phyloP scores from a whole-genome alignment of 2,888 invertebrate species.

The Nomada hirtipes region DNA sequence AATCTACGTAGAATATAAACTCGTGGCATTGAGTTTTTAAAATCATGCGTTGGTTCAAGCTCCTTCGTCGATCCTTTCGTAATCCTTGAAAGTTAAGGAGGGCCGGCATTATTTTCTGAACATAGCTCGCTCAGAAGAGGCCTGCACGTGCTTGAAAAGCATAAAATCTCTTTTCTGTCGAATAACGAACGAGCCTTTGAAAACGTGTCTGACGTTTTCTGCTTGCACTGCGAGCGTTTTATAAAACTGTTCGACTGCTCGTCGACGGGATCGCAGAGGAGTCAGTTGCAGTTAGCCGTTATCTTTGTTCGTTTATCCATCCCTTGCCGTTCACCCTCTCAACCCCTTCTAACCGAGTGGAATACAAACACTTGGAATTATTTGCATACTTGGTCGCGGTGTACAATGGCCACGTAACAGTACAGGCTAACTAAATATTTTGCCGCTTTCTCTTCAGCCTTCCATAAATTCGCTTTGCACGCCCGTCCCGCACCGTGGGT shows the following conservation, averaged over 20 bases:
- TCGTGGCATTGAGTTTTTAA: too few relatives aligned
- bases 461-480: constrained; percentile 35
- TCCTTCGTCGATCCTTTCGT: too few relatives aligned
- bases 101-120: neutral
- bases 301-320: constrained; percentile 14
- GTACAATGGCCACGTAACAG: constrained; percentile 2
- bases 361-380: constrained; percentile 42
- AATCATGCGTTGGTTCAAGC: too few relatives aligned
- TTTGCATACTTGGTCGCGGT: constrained; percentile 44
- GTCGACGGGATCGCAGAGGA: constrained; percentile 4
- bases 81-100: too few relatives aligned
- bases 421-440: constrained; percentile 49
- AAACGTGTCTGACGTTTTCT: neutral
- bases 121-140: neutral
- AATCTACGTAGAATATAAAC: too few relatives aligned
- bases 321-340: neutral
- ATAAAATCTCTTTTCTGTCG: neutral
- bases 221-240: neutral
- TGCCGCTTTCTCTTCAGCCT: constrained; percentile 5
- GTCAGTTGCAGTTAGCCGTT: constrained; percentile 33
- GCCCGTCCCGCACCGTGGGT: neutral
- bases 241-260: constrained; percentile 10
- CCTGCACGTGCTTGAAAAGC: neutral
- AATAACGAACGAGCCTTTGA: neutral
- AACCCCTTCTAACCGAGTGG: constrained; percentile 1